Evolutionary conservation across 1,140 invertebrate genomes (phyloP).

Genomic region (Asbolus verrucosus): DNA sequence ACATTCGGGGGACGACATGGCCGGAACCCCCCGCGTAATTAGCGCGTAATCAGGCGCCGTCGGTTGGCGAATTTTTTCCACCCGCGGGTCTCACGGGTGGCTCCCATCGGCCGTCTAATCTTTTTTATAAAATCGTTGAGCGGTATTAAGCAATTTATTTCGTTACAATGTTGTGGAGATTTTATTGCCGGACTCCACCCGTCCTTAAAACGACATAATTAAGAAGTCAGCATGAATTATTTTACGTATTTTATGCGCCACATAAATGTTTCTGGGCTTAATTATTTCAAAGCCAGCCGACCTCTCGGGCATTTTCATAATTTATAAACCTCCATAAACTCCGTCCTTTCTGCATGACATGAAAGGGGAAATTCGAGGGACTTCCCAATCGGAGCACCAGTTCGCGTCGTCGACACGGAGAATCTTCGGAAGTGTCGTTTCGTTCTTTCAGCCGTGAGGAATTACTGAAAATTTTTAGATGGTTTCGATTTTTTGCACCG

Average conservation of each 20-base stretch:
- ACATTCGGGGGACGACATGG: not conserved
- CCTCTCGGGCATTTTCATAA: not conserved
- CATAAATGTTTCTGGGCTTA: slow-evolving; percentile 8
- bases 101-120: not conserved
- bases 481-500: too few relatives aligned
- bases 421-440: too few relatives aligned
- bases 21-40: not conserved
- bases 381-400: too few relatives aligned
- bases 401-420: too few relatives aligned
- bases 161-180: not conserved
- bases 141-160: not conserved
- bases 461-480: too few relatives aligned
- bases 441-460: too few relatives aligned
- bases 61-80: not conserved
- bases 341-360: too few relatives aligned
- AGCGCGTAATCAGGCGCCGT: slow-evolving; percentile 4
- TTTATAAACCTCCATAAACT: not conserved
- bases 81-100: slow-evolving; percentile 11
- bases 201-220: too few relatives aligned
- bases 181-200: not conserved
- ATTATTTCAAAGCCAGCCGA: slow-evolving; percentile 25
- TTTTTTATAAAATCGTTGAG: too few relatives aligned
- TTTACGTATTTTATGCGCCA: not conserved
- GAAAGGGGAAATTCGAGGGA: too few relatives aligned
- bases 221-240: slow-evolving; percentile 2